Base-by-base conservation (phyloP, 2,113 vertebrate genomes). In the Osmerus mordax region DNA sequence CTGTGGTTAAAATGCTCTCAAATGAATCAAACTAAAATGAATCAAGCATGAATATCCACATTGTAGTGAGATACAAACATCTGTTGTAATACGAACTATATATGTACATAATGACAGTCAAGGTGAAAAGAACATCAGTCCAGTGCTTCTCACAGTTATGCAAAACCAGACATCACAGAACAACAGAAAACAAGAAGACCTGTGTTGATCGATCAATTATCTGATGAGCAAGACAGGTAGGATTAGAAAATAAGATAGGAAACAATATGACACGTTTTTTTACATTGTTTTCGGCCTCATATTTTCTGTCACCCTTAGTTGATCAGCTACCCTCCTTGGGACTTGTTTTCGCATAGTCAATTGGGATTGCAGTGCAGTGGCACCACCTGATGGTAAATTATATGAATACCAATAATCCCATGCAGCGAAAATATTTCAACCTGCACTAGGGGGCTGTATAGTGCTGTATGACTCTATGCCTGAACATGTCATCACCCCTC, bases 361-460 rank as follows among this genome's bases (percentile, higher is more conserved):
- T 12, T 66, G 8, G 8, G 69, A 71, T 69, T n/a, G 25, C 60
- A 55, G 32, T 65, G 8, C 67, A 78, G 69, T 77, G 78, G 11
- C 64, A 2, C 47, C 75, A 70, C 79, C 88, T 84, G 21, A 65
- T 79, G 87, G 76, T 2, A 0, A 0, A 14, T 11, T 14, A 3
- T 2, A 0, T 68, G 12, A 9, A 47, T 47, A 47, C 41, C 41
- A 47, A 47, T 12, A 47, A 47, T 47, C 7, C 41, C 41, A 2
- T 47, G 9, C 41, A 47, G 32, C 5, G 32, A 47, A 47, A 47
- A 47, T 1, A 47, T 47, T 47, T 47, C 41, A 47, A 47, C 41
- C 41, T 12, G 41, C 41, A 47, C 5, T 47, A 47, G 41, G 41
- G 41, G 41, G 41, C 41, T 8, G 41, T 11, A 12, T 47, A 47